Percentiles rank a stretch among this genome's conserved stretches.
Evolutionary conservation across 1,140 invertebrate species (phyloP).

Genomic region (Lepidotrigona ventralis): DNA sequence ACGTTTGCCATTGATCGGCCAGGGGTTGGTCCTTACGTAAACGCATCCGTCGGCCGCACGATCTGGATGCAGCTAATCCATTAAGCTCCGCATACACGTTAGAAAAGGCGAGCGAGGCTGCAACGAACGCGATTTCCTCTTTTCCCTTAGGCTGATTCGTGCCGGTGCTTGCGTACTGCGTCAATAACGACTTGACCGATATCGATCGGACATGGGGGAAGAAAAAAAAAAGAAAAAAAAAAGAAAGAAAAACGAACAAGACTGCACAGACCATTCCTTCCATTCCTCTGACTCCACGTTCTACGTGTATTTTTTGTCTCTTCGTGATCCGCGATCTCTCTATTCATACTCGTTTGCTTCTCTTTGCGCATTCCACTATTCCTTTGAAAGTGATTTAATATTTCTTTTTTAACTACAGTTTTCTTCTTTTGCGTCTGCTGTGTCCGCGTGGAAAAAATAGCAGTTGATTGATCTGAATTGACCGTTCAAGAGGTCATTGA

Average conservation of each 20-base stretch:
- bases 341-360: too few relatives aligned
- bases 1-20: conserved; percentile 53
- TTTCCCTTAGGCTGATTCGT: neutral
- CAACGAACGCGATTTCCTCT: conserved; percentile 44
- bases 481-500: too few relatives aligned
- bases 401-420: too few relatives aligned
- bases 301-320: too few relatives aligned
- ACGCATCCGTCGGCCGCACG: neutral
- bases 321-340: neutral
- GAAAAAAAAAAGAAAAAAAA: too few relatives aligned
- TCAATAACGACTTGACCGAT: conserved; percentile 27
- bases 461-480: too few relatives aligned
- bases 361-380: too few relatives aligned
- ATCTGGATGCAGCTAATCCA: conserved; percentile 62
- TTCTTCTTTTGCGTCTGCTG: too few relatives aligned
- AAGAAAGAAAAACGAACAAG: neutral
- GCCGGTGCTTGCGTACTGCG: neutral
- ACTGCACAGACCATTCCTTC: neutral
- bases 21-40: conserved; percentile 13
- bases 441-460: too few relatives aligned
- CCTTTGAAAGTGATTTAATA: too few relatives aligned
- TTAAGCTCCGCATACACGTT: conserved; percentile 38
- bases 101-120: neutral
- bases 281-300: neutral
- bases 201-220: conserved; percentile 8